These are phyloP conservation scores for Phaedon cochleariae DNA, from an alignment of 2,888 invertebrate species.

Conservation along the genomic window DNA sequence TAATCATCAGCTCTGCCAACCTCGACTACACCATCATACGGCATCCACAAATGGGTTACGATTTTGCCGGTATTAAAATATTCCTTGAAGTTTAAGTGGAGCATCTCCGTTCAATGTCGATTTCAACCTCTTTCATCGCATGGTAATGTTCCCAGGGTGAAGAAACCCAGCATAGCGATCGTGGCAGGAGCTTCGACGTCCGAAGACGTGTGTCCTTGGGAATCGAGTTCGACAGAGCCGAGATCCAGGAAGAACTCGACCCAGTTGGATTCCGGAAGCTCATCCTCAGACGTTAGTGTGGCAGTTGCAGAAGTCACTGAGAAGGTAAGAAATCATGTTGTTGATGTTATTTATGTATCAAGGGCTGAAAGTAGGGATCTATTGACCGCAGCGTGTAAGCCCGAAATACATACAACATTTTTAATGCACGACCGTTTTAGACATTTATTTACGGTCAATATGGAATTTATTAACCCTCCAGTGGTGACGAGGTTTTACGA, in stretches of 20 bases:
- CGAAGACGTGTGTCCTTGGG: constrained; percentile 71
- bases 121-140: neutral
- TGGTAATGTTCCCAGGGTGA: constrained; percentile 51
- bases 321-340: constrained; percentile 35
- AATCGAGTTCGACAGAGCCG: constrained; percentile 49
- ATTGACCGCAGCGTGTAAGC: no score
- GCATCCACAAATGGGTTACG: no score
- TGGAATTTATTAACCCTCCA: no score
- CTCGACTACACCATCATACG: no score
- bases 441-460: no score
- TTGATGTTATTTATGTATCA: no score
- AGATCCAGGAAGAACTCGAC: constrained; percentile 71
- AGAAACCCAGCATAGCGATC: constrained; percentile 59
- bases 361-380: no score
- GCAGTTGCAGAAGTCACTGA: constrained; percentile 55
- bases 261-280: constrained; percentile 74
- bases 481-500: no score
- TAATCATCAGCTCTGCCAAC: no score
- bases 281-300: constrained; percentile 78
- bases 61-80: neutral
- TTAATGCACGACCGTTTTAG: no score
- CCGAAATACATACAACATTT: no score
- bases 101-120: neutral
- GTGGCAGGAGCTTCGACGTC: constrained; percentile 61
- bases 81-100: neutral